Evolutionary conservation across 2,888 invertebrate species (phyloP).

Genomic region (Agriopis marginaria): DNA sequence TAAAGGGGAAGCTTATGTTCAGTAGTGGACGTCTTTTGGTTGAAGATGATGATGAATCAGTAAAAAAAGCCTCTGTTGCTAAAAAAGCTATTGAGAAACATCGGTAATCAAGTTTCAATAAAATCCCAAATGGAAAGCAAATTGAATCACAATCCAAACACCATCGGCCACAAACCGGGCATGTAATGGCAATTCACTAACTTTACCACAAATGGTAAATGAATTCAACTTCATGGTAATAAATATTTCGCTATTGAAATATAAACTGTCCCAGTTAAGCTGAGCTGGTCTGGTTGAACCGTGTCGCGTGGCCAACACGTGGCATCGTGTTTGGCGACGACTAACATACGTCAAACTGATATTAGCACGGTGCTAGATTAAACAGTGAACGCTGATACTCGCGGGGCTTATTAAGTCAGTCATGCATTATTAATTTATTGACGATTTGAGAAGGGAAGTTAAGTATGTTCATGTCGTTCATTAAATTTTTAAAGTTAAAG

Average conservation of each 20-base stretch:
- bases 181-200: background rate
- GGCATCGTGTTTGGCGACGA: constrained; percentile 37
- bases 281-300: constrained; percentile 48
- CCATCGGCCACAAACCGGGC: background rate
- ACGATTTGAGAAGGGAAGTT: background rate
- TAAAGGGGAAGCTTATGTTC: too few relatives aligned
- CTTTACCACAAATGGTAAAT: constrained; percentile 19
- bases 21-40: too few relatives aligned
- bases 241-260: constrained; percentile 44
- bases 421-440: constrained; percentile 20
- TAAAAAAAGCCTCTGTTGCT: too few relatives aligned
- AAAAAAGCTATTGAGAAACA: too few relatives aligned
- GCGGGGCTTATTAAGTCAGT: constrained; percentile 19
- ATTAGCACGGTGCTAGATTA: constrained; percentile 40
- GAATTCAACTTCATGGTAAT: constrained; percentile 31
- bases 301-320: constrained; percentile 53
- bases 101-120: too few relatives aligned
- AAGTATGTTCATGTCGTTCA: background rate
- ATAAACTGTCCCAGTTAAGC: constrained; percentile 36
- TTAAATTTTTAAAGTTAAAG: too few relatives aligned
- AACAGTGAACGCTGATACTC: constrained; percentile 37
- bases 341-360: constrained; percentile 49
- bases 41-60: too few relatives aligned
- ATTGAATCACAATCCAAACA: background rate
- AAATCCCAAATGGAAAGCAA: too few relatives aligned